Evolutionary conservation across 92 coral and sea anemone species (phyloP).

Genomic region (Heliopora coerulea): DNA sequence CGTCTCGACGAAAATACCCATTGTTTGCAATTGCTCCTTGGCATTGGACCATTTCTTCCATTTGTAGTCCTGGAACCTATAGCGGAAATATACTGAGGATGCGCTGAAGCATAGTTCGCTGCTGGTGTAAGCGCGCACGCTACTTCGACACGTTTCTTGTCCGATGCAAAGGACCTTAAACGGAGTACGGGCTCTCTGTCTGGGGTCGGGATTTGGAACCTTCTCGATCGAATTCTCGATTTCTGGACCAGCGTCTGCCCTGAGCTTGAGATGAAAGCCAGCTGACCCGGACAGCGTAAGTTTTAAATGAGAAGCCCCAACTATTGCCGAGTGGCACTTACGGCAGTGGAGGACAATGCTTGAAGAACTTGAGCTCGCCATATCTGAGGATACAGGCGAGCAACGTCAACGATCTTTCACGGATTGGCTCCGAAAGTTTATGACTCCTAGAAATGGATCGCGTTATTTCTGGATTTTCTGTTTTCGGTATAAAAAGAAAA

Average conservation of each 20-base stretch:
- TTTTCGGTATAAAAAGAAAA: no score
- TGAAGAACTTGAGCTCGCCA: no score
- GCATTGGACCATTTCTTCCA: slow-evolving; percentile 42
- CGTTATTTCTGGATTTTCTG: no score
- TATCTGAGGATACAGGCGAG: no score
- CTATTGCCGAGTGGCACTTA: slow-evolving; percentile 9
- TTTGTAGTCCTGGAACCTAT: slow-evolving; percentile 5
- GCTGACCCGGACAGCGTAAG: slow-evolving; percentile 15
- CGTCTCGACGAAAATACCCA: slow-evolving; percentile 22
- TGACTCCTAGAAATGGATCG: no score
- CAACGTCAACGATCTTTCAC: no score
- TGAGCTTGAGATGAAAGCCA: slow-evolving; percentile 17
- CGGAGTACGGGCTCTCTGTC: slow-evolving; percentile 27
- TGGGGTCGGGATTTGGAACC: slow-evolving; percentile 20
- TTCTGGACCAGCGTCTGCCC: background rate
- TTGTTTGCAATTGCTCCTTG: slow-evolving; percentile 1
- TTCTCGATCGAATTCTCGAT: slow-evolving; percentile 20
- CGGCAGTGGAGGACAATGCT: slow-evolving; percentile 29
- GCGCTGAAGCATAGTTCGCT: slow-evolving; percentile 19
- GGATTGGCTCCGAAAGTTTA: no score
- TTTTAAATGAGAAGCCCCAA: background rate
- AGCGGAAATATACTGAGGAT: slow-evolving; percentile 16
- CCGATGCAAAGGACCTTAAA: slow-evolving; percentile 17
- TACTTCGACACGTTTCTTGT: slow-evolving; percentile 3
- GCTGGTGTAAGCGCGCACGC: slow-evolving; percentile 13